Evolutionary conservation across 2,113 vertebrate genomes (phyloP).

Genomic region (Puntigrus tetrazona): DNA sequence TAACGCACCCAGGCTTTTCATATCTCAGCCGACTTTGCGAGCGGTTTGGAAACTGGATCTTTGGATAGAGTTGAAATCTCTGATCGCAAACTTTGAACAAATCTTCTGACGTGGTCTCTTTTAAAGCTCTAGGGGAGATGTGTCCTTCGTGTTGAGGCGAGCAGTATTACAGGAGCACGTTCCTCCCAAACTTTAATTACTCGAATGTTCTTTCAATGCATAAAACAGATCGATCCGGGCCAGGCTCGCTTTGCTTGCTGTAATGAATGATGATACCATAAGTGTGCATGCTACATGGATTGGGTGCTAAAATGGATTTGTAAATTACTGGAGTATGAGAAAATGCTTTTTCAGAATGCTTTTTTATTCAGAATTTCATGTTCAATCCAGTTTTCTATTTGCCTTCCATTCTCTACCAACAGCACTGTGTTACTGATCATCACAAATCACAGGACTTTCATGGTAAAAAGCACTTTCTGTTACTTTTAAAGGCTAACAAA

Average conservation of each 20-base stretch:
- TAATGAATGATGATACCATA: background rate
- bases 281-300: background rate
- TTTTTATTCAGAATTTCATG: too few species aligned
- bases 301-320: too few species aligned
- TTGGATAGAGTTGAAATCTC: background rate
- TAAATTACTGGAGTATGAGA: too few species aligned
- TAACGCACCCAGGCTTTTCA: background rate
- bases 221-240: background rate
- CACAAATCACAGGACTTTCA: background rate
- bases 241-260: background rate
- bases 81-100: background rate
- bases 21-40: background rate
- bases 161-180: background rate
- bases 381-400: too few species aligned
- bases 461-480: background rate
- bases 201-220: background rate
- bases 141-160: background rate
- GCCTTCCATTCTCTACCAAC: too few species aligned
- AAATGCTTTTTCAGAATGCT: too few species aligned
- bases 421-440: background rate
- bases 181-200: background rate
- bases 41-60: background rate
- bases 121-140: background rate
- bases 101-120: background rate
- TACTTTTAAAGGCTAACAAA: background rate